Base-by-base conservation (phyloP, 1,140 invertebrate genomes). In the Rhynchophorus ferrugineus region DNA sequence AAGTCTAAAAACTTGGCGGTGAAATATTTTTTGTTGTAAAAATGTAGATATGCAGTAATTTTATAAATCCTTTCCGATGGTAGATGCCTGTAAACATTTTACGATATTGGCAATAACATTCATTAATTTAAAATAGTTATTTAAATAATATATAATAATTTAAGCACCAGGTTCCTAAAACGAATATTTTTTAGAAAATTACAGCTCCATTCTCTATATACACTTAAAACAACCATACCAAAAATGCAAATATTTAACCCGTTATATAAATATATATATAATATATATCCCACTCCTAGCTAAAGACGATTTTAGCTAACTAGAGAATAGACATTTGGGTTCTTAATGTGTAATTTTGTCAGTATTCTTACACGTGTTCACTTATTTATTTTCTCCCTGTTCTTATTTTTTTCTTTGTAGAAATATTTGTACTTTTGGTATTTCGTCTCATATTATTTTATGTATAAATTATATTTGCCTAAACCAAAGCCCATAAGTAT, bases 121-220 rank as follows among this genome's bases (percentile, higher is more conserved):
- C 44, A 46, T 52, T 60, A 54, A 62, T 61, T 52, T 64, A 62
- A 60, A 61, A 60, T 64, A 62, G 61, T 66, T 62, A 65, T 61
- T 64, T 62, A 63, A 56, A 59, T 63, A 62, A 59, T 63, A 19
- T 35, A 48, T 53, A 43, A 51, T 19, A 43, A 38, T 63, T 59
- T 66, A 69, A 68, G 67, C 67, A 69, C 65, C 65, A 66, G 65
- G 67, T 69, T 69, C 67, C 67, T 69, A 69, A 54, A 53, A 46
- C 8, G 18, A 34, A 17, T 44, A 34, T 29, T 54, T 56, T 54
- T 56, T 54, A 53, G 56, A 59, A 61, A 58, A 57, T 57, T 51
- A 45, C 21, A 7, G 19, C 51, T 34, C 33, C 13, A 46, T 52
- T 48, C 48, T 52, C 53, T 55, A 55, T 11, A 44, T 21, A 44